Evolutionary conservation across 1,140 invertebrate species (phyloP), one percentile per base, ranked within the genome.

Genomic region (Oedothorax gibbosus): DNA sequence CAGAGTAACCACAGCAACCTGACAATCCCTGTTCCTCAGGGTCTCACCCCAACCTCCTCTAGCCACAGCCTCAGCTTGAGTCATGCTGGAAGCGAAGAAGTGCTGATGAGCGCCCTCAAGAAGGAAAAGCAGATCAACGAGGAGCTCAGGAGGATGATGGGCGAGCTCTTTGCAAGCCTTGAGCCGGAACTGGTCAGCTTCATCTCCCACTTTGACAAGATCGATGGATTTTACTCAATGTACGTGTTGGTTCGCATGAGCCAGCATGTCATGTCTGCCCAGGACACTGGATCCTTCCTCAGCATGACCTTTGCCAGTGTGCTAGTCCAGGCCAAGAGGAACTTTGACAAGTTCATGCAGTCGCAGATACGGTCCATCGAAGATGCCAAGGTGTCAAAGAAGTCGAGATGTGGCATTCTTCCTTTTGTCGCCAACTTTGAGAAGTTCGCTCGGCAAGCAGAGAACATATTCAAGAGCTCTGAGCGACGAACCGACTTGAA

Each of bases 401-500:
- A 93, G 90, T 92, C 93, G 50, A 97, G 97, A 91, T 97, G 97
- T 91, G 97, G 97, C 72, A 95, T 99, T 87, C 91, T 99, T 80
- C 93, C 95, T 11, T 99, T 98, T 91, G 94, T 99, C 21, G 93
- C 94, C 86, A 96, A 97, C 91, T 96, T 99, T 91, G 96, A 94
- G 92, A 94, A 95, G 87, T 98, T 99, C 92, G 94, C 96, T 10
- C 92, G 92, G 86, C 96, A 94, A 79, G 94, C 96, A 62, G 97
- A 98, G 90, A 93, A 91, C 69, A 96, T 99, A 73, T 97, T 99
- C 89, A 94, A 93, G 82, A 94, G 94, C 87, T 95, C 96, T 51
- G 95, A 97, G 85, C 92, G 98, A 68, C 93, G 97, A 87, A 94
- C 95, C n/a, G 98, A 99, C 91, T 92, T 99, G 83, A 97, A 99